Evolutionary conservation across 30 jellyfish, hydroid and myxozoan species (phyloP).

Genomic region (Turritopsis rubra): DNA sequence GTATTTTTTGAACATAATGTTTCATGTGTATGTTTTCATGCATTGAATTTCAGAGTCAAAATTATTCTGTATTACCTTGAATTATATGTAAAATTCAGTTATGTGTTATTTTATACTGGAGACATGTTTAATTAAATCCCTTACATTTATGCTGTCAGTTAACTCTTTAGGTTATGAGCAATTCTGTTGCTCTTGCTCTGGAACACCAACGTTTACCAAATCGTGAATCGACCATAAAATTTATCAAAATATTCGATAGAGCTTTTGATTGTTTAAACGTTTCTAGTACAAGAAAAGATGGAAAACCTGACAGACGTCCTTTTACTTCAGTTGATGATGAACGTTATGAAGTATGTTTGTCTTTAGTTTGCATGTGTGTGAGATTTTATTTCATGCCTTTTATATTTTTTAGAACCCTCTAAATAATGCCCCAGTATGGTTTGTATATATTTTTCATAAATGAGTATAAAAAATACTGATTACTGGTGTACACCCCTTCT

Average conservation of each 20-base stretch:
- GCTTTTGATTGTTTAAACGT: constrained; percentile 20
- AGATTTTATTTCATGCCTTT: too few relatives aligned
- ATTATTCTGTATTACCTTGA: too few relatives aligned
- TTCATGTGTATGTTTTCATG: too few relatives aligned
- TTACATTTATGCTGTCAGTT: not conserved
- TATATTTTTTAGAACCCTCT: too few relatives aligned
- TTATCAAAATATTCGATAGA: not conserved
- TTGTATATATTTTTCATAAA: too few relatives aligned
- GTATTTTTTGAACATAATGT: too few relatives aligned
- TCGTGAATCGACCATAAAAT: not conserved
- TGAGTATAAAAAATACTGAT: not conserved
- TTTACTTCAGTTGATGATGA: not conserved
- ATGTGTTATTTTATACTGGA: too few relatives aligned
- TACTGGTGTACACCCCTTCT: not conserved
- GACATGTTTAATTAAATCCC: not conserved
- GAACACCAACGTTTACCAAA: not conserved
- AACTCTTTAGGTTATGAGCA: constrained; percentile 1
- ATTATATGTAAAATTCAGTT: too few relatives aligned
- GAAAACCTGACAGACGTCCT: not conserved
- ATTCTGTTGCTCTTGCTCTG: not conserved
- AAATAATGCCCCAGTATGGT: too few relatives aligned
- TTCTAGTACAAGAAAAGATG: not conserved
- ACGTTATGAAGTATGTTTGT: constrained; percentile 1
- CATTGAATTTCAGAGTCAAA: too few relatives aligned
- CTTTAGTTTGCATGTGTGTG: too few relatives aligned